Base-by-base conservation (phyloP, 2,113 vertebrate genomes). In the Crotalus tigris region DNA sequence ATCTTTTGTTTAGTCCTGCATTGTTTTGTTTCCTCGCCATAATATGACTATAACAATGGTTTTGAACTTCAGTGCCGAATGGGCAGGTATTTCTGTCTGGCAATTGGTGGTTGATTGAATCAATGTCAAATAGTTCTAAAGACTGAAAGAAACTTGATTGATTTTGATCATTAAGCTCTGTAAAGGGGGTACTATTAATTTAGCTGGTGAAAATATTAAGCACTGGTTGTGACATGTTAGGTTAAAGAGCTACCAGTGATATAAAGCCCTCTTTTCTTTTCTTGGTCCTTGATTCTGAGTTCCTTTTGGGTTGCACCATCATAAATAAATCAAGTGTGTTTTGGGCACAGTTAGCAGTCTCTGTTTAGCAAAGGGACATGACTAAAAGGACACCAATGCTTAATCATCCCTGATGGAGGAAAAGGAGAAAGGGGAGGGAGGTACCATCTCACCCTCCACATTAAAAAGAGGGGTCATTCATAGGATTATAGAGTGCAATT, bases 331-430 rank as follows among this genome's bases (percentile, higher is more conserved):
- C 96, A 95, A 95, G 93, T 69, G 26, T 58, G 10, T 95, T 95
- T 96, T 96, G 96, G 96, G 94, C 96, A 95, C 94, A 95, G 93
- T 96, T 95, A 95, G 95, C 94, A 8, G 85, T 94, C 95, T 93
- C 88, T 92, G 85, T 93, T 94, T 96, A 96, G 94, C 87, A 95
- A 95, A 94, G 95, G 55, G 94, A 19, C 96, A 95, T 96, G 95
- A 95, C 96, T 95, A 92, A 96, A 96, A 92, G 96, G 97, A 97
- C 96, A 96, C 94, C 93, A 96, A 97, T 97, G 94, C 95, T 96
- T 97, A 97, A 97, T 97, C 94, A 96, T 93, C 91, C 75, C 17
- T 9, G 75, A 21, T 94, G 11, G 12, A 51, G 49, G 4, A 17
- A 29, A 21, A 3, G 81, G 6, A 19, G 46, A 39, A n/a, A 49